Percentiles rank a stretch among this genome's conserved stretches.
phyloP scores from a whole-genome alignment of 2,888 invertebrate genomes.

The Euclidia mi region DNA sequence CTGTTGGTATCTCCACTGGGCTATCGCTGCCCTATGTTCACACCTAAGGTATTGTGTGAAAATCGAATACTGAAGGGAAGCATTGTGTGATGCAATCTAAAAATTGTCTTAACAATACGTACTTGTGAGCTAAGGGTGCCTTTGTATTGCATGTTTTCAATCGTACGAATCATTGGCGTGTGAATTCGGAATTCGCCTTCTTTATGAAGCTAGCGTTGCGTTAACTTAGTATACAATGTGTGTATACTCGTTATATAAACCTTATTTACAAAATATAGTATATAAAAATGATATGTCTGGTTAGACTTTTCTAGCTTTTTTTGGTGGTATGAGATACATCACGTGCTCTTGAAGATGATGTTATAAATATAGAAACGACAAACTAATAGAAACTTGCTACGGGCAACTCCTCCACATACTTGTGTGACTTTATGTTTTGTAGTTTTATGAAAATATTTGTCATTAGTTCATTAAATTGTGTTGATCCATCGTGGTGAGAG shows the following conservation, averaged over 20 bases:
- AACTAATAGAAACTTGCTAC: too few relatives aligned
- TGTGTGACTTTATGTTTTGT: too few relatives aligned
- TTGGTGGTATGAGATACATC: too few relatives aligned
- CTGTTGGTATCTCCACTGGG: too few relatives aligned
- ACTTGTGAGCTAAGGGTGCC: constrained; percentile 17
- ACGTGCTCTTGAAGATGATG: too few relatives aligned
- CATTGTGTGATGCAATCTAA: constrained; percentile 20
- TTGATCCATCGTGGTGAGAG: too few relatives aligned
- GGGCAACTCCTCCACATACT: too few relatives aligned
- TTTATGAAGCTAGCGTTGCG: constrained; percentile 24
- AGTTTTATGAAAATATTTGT: too few relatives aligned
- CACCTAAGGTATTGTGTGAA: not conserved
- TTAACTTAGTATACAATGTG: constrained; percentile 19
- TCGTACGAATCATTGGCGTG: constrained; percentile 39
- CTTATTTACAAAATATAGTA: not conserved
- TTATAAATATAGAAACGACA: too few relatives aligned
- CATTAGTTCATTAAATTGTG: too few relatives aligned
- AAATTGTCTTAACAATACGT: constrained; percentile 32
- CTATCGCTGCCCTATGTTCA: too few relatives aligned
- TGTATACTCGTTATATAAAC: not conserved
- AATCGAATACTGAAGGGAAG: not conserved
- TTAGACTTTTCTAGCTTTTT: too few relatives aligned
- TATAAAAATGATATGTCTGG: not conserved
- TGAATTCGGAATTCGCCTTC: constrained; percentile 45
- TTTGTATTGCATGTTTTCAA: constrained; percentile 48